Conservation (phyloP, 2,888 invertebrate genomes). For the Epistrophe grossulariae region DNA sequence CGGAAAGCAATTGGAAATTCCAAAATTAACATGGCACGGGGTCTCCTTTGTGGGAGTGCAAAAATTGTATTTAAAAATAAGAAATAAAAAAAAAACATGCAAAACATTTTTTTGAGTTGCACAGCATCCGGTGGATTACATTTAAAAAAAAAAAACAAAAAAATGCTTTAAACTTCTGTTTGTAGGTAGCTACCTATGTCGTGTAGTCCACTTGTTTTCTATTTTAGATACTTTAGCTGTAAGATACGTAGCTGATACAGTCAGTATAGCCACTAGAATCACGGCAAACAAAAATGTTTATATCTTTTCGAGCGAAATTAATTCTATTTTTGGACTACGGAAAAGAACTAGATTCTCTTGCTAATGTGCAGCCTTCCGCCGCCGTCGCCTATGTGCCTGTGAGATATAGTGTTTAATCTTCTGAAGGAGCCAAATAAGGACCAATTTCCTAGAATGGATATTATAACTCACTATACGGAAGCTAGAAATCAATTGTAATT, state of each 20-base stretch:
- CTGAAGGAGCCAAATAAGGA: neutral
- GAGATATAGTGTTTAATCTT: slow-evolving; percentile 42
- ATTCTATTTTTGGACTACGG: slow-evolving; percentile 64
- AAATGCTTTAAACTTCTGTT: slow-evolving; percentile 8
- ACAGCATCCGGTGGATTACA: slow-evolving; percentile 72
- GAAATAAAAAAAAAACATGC: slow-evolving; percentile 39
- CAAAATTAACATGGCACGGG: slow-evolving; percentile 63
- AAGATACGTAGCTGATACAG: slow-evolving; percentile 41
- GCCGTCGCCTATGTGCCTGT: neutral
- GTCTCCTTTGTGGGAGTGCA: slow-evolving; percentile 66
- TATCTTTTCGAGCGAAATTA: slow-evolving; percentile 49
- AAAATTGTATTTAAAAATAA: slow-evolving; percentile 37
- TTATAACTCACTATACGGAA: neutral
- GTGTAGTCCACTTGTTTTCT: slow-evolving; percentile 65
- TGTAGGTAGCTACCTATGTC: slow-evolving; percentile 36
- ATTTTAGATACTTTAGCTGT: slow-evolving; percentile 50
- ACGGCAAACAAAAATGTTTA: slow-evolving; percentile 31
- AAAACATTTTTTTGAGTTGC: slow-evolving; percentile 70
- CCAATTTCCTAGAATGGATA: slow-evolving; percentile 14
- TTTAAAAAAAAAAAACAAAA: slow-evolving; percentile 3
- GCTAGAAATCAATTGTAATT: neutral
- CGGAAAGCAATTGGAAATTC: slow-evolving; percentile 67
- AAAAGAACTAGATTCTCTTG: slow-evolving; percentile 60
- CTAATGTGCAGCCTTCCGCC: neutral
- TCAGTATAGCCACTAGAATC: neutral